Evolutionary conservation across 1,140 invertebrate species (phyloP).

Genomic region (Pogonomyrmex barbatus): DNA sequence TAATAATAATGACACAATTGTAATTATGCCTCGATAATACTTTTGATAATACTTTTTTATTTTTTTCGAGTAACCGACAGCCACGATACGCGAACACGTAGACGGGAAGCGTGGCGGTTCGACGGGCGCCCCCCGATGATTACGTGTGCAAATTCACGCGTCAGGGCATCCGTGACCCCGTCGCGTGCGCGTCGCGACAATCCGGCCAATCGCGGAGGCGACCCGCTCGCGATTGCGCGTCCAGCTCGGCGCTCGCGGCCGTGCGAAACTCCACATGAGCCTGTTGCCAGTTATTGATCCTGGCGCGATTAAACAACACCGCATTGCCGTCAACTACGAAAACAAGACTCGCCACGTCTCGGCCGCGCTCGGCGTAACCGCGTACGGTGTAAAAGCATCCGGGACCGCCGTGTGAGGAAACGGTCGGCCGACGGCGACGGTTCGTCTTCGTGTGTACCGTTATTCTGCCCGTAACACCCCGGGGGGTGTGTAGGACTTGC

Average conservation of each 20-base stretch:
- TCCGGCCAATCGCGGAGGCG: conserved; percentile 14
- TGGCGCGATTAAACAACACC: conserved; percentile 85
- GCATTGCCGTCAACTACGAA: conserved; percentile 85
- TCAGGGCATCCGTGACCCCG: not conserved
- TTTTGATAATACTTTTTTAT: too few species aligned
- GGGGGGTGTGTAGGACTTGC: not conserved
- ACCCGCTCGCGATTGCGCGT: conserved; percentile 60
- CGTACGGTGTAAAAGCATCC: conserved; percentile 53
- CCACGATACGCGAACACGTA: too few species aligned
- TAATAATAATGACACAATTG: too few species aligned
- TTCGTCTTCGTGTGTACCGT: conserved; percentile 60
- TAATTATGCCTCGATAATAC: too few species aligned
- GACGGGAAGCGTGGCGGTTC: too few species aligned
- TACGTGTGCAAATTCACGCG: not conserved
- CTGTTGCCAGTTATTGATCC: conserved; percentile 87
- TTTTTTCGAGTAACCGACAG: too few species aligned
- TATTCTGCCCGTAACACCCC: conserved; percentile 2
- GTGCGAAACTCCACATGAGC: conserved; percentile 81
- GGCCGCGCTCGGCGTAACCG: conserved; percentile 63
- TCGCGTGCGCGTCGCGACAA: not conserved
- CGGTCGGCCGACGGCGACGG: conserved; percentile 19
- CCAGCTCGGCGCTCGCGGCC: conserved; percentile 61
- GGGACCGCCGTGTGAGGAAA: not conserved
- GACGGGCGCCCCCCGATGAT: too few species aligned
- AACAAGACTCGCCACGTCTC: conserved; percentile 79